A percentile compares a stretch with the other conserved stretches of the same genome.
These are phyloP conservation scores for Exephanes ischioxanthus DNA, from an alignment of 2,888 invertebrate genomes.

Conservation along the genomic window DNA sequence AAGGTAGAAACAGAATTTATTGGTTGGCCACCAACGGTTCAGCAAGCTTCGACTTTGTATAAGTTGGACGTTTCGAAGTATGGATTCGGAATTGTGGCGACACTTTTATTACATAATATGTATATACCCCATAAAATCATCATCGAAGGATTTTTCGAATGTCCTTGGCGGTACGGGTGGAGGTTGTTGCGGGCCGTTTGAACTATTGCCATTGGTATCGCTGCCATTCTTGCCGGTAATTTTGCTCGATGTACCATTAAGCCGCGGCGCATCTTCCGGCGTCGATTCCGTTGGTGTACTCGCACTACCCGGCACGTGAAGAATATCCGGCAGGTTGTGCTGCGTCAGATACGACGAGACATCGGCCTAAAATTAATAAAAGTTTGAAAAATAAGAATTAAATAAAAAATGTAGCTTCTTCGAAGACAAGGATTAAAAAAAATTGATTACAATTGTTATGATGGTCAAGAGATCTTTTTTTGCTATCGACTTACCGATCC, in stretches of 20 bases:
- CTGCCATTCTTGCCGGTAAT: constrained; percentile 72
- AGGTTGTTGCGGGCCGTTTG: constrained; percentile 81
- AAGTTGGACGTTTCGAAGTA: too few species aligned
- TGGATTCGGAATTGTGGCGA: too few species aligned
- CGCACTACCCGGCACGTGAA: constrained; percentile 81
- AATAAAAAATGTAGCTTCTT: not conserved
- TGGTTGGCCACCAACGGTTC: too few species aligned
- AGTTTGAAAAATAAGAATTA: constrained; percentile 2
- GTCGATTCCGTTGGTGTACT: constrained; percentile 67
- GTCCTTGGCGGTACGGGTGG: constrained; percentile 82
- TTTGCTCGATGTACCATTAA: constrained; percentile 79
- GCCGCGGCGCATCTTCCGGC: constrained; percentile 74
- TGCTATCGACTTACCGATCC: constrained; percentile 82
- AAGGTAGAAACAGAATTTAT: not conserved
- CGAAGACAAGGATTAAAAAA: too few species aligned
- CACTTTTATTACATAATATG: too few species aligned
- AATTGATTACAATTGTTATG: not conserved
- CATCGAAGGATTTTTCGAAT: constrained; percentile 83
- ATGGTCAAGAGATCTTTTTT: not conserved
- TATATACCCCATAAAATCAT: constrained; percentile 82
- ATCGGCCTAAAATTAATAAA: constrained; percentile 80
- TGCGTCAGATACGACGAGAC: constrained; percentile 86
- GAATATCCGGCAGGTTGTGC: constrained; percentile 86
- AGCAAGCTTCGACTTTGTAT: too few species aligned
- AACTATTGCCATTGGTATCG: constrained; percentile 83